These are phyloP conservation scores for Loriculus beryllinus DNA, from an alignment of 2,797 vertebrate species.

Conservation along the genomic window DNA sequence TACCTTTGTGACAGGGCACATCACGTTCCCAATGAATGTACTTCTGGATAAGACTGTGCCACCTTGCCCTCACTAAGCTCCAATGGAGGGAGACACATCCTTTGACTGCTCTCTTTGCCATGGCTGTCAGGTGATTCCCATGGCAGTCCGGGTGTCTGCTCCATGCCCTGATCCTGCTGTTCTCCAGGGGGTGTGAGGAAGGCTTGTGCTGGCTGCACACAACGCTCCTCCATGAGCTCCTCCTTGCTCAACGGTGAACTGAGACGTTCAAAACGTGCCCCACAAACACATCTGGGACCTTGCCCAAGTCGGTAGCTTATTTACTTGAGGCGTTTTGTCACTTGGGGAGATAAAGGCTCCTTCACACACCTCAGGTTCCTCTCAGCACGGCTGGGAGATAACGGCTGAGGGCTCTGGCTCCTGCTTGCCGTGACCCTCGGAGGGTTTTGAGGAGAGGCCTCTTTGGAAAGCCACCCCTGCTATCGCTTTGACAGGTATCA, in stretches of 20 bases:
- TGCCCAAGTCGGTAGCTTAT: conserved; percentile 29
- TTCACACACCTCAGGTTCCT: conserved; percentile 71
- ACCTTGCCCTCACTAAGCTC: neutral
- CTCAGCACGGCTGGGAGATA: conserved; percentile 32
- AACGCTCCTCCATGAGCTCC: neutral
- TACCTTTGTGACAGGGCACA: neutral
- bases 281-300: neutral
- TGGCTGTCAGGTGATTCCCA: neutral
- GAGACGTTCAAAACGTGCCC: neutral
- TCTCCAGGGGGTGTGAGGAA: neutral
- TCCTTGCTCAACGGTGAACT: neutral
- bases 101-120: neutral
- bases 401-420: conserved; percentile 44
- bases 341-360: conserved; percentile 65
- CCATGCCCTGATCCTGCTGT: neutral
- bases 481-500: conserved; percentile 75
- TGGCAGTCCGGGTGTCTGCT: accelerated
- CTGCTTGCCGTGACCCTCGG: conserved; percentile 43
- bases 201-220: neutral
- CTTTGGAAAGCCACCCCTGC: conserved; percentile 71
- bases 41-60: neutral
- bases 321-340: conserved; percentile 60
- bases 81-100: neutral
- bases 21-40: neutral
- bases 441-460: conserved; percentile 42